phyloP scores from a whole-genome alignment of 1,140 invertebrate species.

The Achatina immaculata region DNA sequence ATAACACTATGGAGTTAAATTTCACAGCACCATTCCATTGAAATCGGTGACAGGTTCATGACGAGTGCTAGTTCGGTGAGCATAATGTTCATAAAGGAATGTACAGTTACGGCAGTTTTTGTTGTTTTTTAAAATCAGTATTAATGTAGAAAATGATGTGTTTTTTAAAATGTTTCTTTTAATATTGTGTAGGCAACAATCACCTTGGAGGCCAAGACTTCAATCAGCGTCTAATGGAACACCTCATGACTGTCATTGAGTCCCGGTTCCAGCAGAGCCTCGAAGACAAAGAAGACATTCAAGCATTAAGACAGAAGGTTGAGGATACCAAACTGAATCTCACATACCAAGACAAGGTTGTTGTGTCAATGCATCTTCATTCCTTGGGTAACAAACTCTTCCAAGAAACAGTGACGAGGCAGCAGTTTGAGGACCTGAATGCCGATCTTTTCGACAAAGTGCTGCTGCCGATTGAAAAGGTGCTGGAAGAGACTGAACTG shows the following conservation, averaged over 20 bases:
- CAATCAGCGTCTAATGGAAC: constrained; percentile 69
- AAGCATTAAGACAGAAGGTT: constrained; percentile 70
- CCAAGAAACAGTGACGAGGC: constrained; percentile 56
- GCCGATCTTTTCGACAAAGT: constrained; percentile 70
- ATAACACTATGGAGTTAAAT: too few relatives aligned
- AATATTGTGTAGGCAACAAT: constrained; percentile 74
- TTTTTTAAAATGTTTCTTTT: too few relatives aligned
- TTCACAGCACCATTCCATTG: too few relatives aligned
- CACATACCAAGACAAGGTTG: constrained; percentile 58
- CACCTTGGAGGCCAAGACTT: constrained; percentile 74
- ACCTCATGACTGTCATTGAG: constrained; percentile 61
- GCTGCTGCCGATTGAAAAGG: constrained; percentile 64
- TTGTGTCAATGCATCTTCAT: constrained; percentile 62
- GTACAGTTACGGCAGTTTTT: too few relatives aligned
- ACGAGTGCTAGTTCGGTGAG: too few relatives aligned
- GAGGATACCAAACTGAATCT: constrained; percentile 72
- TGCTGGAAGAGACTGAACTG: constrained; percentile 90
- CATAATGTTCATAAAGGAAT: too few relatives aligned
- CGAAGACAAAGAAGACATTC: constrained; percentile 71
- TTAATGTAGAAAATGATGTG: too few relatives aligned
- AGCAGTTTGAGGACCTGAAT: constrained; percentile 72
- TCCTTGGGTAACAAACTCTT: constrained; percentile 58
- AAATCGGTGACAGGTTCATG: too few relatives aligned
- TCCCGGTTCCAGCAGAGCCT: constrained; percentile 58
- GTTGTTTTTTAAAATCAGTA: too few relatives aligned